Base-by-base conservation (phyloP, 1,140 invertebrate genomes). In the Hyles euphorbiae region DNA sequence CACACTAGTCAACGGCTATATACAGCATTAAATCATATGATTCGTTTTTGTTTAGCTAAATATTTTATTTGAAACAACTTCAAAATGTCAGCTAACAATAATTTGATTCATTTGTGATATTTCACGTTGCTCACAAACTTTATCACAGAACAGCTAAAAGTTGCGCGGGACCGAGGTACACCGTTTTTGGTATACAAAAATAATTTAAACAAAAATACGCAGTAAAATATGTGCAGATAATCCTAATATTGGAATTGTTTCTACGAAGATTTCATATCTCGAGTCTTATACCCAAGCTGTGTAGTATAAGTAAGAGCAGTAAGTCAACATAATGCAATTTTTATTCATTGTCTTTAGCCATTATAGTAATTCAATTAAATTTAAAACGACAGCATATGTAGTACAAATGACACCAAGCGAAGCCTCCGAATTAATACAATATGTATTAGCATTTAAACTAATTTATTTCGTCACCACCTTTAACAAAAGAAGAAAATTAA, bases 1-100 rank as follows among this genome's bases (percentile, higher is more conserved):
- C 77, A 78, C 68, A 87, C 81, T 87, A 87, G 69, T 86, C 71
- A 86, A 86, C 80, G 67, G 74, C 71, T 87, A 87, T 87, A 40
- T 86, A 87, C 81, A 87, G 72, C 73, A 59, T 59, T 63, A 63
- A 34, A 63, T 51, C 45, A 56, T 5, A 5, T 40, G 36, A 40
- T 40, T 40, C 36, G 36, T 40, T 54, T 52, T 34, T 58, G 47
- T 45, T 52, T 53, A 48, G 55, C 45, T 33, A 60, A 60, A 54
- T 47, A 43, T 44, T 32, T 32, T 12, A 56, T 56, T 50, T 56
- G 43, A 53, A 56, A 56, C 60, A 47, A 58, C 11, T 3, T 12
- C 6, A 2, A 12, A 12, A 48, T n/a, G 47, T 22, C 5, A 10
- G 10, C 47, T 12, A 48, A 48, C n/a, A 11, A 48, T 5, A 12